Evolutionary conservation across 2,113 vertebrate genomes (phyloP).

Genomic region (Phalacrocorax brasilianus): DNA sequence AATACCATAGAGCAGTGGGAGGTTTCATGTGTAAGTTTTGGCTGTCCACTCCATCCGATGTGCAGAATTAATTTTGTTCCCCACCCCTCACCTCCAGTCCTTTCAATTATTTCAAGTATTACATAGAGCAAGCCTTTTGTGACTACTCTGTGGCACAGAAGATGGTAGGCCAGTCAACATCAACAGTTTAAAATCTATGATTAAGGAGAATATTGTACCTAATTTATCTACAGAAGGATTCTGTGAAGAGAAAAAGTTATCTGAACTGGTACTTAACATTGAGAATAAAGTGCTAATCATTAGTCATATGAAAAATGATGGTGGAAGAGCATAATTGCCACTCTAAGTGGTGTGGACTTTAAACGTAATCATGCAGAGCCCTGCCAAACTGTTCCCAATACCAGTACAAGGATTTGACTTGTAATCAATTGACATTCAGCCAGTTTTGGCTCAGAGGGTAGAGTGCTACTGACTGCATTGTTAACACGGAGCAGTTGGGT

Average conservation of each 20-base stretch:
- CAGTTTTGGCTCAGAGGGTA: slow-evolving; percentile 54
- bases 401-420: slow-evolving; percentile 34
- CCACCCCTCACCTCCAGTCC: not conserved
- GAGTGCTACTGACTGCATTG: slow-evolving; percentile 36
- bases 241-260: not conserved
- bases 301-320: not conserved
- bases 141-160: not conserved
- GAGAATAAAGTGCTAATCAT: not conserved
- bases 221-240: not conserved
- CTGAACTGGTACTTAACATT: not conserved
- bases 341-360: slow-evolving; percentile 3
- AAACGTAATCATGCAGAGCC: not conserved
- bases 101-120: not conserved
- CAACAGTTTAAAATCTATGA: not conserved
- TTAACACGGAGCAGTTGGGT: slow-evolving; percentile 7
- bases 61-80: not conserved
- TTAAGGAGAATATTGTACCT: not conserved
- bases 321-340: not conserved
- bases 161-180: not conserved
- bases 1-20: not conserved
- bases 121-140: not conserved
- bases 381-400: slow-evolving; percentile 14
- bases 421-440: slow-evolving; percentile 38
- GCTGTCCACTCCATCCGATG: not conserved
- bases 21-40: not conserved